Evolutionary conservation across 2,797 vertebrate species (phyloP).

Genomic region (Rousettus madagascariensis): DNA sequence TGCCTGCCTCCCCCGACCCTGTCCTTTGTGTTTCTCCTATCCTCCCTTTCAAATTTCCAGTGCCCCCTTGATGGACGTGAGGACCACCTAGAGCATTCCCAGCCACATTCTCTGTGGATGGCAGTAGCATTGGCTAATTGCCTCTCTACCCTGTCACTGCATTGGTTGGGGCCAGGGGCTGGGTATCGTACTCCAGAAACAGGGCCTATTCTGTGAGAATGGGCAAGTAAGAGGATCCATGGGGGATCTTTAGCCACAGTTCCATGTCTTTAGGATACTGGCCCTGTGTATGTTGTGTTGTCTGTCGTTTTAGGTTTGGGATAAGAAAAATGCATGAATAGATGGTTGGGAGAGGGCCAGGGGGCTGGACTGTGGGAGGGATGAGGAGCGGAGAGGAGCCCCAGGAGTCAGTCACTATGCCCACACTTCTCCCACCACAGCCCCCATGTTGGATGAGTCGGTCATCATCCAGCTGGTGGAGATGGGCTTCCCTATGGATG

Average conservation of each 20-base stretch:
- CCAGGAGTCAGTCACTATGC: not conserved
- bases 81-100: not conserved
- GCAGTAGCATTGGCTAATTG: not conserved
- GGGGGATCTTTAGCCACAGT: not conserved
- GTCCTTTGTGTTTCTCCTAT: conserved; percentile 71
- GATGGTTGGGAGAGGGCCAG: not conserved
- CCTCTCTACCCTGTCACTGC: not conserved
- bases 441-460: conserved; percentile 96
- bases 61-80: not conserved
- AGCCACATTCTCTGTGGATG: not conserved
- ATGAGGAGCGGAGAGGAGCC: not conserved
- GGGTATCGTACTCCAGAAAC: not conserved
- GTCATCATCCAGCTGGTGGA: conserved; percentile 97
- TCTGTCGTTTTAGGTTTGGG: conserved; percentile 21
- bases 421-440: conserved; percentile 81
- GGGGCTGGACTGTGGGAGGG: not conserved
- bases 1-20: conserved; percentile 25
- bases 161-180: not conserved
- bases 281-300: not conserved
- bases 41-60: conserved; percentile 68
- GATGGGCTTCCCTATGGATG: conserved; percentile 98
- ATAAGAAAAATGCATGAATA: not conserved
- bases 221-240: not conserved
- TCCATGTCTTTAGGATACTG: not conserved
- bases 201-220: not conserved